Percentiles rank a stretch among this genome's conserved stretches.
phyloP scores from a whole-genome alignment of 2,113 vertebrate species.

The Oostethus manadensis region DNA sequence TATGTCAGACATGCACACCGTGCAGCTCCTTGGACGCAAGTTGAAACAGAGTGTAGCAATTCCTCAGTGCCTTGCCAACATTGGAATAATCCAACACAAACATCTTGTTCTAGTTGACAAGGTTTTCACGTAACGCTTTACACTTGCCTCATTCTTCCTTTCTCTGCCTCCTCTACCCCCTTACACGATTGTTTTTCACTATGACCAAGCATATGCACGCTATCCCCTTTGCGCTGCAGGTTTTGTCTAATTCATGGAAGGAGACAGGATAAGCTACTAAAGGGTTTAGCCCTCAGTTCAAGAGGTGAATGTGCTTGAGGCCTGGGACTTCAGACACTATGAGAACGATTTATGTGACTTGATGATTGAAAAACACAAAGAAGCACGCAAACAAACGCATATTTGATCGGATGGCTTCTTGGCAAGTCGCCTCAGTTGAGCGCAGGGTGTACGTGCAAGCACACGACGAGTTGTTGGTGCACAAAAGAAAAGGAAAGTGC shows the following conservation, averaged over 20 bases:
- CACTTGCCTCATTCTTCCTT: conserved; percentile 4
- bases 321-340: conserved; percentile 21
- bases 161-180: conserved; percentile 7
- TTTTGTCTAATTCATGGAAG: conserved; percentile 17
- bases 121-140: conserved; percentile 2
- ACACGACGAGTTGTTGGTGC: conserved; percentile 2
- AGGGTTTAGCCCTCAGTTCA: conserved; percentile 13
- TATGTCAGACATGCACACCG: too few species aligned
- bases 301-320: conserved; percentile 15
- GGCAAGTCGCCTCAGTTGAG: conserved; percentile 21
- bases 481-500: conserved; percentile 17
- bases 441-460: conserved; percentile 24
- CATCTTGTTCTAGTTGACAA: conserved; percentile 11
- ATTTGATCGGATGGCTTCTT: conserved; percentile 16
- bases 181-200: conserved; percentile 1
- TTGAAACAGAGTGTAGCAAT: conserved; percentile 9
- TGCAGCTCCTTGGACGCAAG: not conserved
- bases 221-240: conserved; percentile 12
- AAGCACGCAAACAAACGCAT: too few species aligned
- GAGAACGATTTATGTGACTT: conserved; percentile 19
- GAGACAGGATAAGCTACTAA: conserved; percentile 8
- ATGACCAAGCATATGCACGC: conserved; percentile 21
- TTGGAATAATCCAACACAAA: conserved; percentile 27
- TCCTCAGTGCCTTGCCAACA: not conserved
- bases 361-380: conserved; percentile 14